Base-by-base conservation (phyloP, 2,113 vertebrate genomes). In the Proteles cristata region DNA sequence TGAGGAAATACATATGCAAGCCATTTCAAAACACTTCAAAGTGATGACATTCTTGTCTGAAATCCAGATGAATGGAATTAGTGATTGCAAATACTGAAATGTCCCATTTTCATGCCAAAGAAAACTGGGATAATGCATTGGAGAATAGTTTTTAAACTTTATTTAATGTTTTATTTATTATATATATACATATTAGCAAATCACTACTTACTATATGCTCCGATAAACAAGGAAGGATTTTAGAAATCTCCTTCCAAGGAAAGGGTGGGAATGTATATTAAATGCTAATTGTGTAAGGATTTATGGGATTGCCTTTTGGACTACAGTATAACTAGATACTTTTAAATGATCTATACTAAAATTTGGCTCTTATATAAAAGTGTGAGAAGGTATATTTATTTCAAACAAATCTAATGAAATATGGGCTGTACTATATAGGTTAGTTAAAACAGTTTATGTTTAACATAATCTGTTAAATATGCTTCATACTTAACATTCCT, bases 341-440 rank as follows among this genome's bases (percentile, higher is more conserved):
- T 90, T 11, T 28, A 85, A 81, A 55, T 80, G n/a, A 63, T 23
- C 35, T 58, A 1, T 23, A 65, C 31, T 39, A 71, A 88, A 88
- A 53, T 55, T n/a, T 90, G 39, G 10, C 26, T 88, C 12, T 58
- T 94, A 2, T 35, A 19, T 43, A 39, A 83, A 81, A n/a, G 43
- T 48, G 4, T 76, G 16, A 82, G 26, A 89, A 86, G 15, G n/a
- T 45, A 55, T n/a, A 53, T n/a, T 93, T 86, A 82, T 66, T 93
- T 93, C 33, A 95, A 45, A 23, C 26, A 33, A 93, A 55, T 69
- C 58, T 66, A 79, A 48, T 86, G 55, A 95, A 91, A 81, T 45
- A 0, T 33, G 73, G 69, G 35, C 33, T 39, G 7, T 39, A 1
- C 58, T 35, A 31, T 65, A 7, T n/a, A 79, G 65, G n/a, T 26